phyloP scores from a whole-genome alignment of 2,797 vertebrate genomes.

The Onychomys torridus region DNA sequence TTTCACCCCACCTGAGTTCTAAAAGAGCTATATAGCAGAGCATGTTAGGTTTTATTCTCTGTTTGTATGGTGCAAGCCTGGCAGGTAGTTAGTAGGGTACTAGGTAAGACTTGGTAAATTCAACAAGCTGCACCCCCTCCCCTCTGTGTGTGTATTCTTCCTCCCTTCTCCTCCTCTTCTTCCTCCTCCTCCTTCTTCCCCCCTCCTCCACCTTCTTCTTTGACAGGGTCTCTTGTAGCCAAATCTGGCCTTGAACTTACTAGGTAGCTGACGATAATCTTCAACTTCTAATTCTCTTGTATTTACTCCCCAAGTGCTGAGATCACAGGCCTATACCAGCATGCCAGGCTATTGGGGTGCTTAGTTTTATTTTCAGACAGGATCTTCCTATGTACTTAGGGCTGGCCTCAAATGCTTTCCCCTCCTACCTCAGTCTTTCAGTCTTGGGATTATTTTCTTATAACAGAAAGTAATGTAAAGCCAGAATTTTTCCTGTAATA shows the following conservation, averaged over 20 bases:
- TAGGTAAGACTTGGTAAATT: not conserved
- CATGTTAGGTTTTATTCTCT: not conserved
- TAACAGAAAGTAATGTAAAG: slow-evolving; percentile 53
- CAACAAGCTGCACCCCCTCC: not conserved
- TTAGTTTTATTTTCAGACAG: not conserved
- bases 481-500: slow-evolving; percentile 23
- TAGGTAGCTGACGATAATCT: not conserved
- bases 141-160: not conserved
- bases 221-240: not conserved
- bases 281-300: not conserved
- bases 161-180: not conserved
- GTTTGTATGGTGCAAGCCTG: not conserved
- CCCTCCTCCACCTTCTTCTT: not conserved
- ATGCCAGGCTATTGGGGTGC: not conserved
- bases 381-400: not conserved
- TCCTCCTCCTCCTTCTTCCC: not conserved
- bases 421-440: not conserved
- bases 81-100: not conserved
- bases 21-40: not conserved
- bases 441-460: slow-evolving; percentile 31
- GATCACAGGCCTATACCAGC: not conserved
- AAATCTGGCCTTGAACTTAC: not conserved
- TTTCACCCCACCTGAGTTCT: not conserved
- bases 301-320: not conserved
- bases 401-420: not conserved